These are phyloP conservation scores for Solenodon paradoxus DNA, from an alignment of 2,113 vertebrate species.

Conservation along the genomic window DNA sequence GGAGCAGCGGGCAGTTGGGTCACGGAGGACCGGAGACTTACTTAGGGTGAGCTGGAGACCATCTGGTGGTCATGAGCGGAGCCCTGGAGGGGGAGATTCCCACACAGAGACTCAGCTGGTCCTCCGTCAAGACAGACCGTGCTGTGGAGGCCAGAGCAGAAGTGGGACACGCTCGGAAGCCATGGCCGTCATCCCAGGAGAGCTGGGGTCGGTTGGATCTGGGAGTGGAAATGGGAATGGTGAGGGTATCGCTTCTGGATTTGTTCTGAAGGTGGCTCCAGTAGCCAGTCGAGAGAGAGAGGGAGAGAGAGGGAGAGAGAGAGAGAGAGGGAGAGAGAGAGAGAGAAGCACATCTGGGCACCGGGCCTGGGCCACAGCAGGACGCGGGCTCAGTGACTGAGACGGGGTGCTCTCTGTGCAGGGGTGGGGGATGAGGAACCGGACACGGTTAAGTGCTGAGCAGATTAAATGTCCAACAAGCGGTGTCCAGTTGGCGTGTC, in stretches of 20 bases:
- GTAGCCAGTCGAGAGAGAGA: no score
- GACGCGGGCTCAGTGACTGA: accelerated
- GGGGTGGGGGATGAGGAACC: accelerated
- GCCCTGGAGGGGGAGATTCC: no score
- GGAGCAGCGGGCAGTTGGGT: neutral
- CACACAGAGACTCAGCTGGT: neutral
- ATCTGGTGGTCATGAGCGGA: no score
- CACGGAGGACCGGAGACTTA: neutral
- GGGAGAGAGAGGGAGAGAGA: no score
- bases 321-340: no score
- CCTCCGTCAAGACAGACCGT: accelerated
- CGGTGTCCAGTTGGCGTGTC: accelerated
- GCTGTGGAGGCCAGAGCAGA: no score
- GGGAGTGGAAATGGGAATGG: accelerated
- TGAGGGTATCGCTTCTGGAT: neutral
- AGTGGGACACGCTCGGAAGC: neutral
- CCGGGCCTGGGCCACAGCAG: no score
- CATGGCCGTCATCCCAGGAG: accelerated
- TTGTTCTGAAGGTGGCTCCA: neutral
- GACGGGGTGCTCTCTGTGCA: accelerated
- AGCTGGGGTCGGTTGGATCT: accelerated
- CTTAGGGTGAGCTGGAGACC: neutral
- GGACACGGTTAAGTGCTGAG: accelerated
- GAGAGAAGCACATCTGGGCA: neutral
- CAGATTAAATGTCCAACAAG: neutral